Evolutionary conservation across 2,888 invertebrate species (phyloP).

Genomic region (Neoscelio sp.): DNA sequence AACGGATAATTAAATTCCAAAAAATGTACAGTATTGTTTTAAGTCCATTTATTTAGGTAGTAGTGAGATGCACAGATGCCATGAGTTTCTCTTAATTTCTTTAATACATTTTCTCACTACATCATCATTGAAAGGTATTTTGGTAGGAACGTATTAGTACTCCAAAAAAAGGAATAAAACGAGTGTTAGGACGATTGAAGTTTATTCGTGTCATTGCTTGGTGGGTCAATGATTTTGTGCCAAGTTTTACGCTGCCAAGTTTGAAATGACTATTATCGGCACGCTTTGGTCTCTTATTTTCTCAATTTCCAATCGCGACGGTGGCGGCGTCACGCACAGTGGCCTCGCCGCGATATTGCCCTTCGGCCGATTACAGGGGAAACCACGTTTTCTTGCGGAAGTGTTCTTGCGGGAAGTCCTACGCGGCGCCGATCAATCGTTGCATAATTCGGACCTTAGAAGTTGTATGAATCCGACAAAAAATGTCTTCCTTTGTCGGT

Average conservation of each 20-base stretch:
- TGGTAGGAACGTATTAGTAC: too few species aligned
- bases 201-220: slow-evolving; percentile 28
- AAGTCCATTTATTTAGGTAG: too few species aligned
- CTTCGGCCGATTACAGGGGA: slow-evolving; percentile 68
- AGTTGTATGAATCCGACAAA: slow-evolving; percentile 19
- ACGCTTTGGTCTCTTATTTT: slow-evolving; percentile 39
- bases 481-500: slow-evolving; percentile 9
- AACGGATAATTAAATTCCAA: too few species aligned
- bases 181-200: not conserved
- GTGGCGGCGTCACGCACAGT: slow-evolving; percentile 55
- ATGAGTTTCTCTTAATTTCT: too few species aligned
- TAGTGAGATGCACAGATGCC: too few species aligned
- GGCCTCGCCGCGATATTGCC: slow-evolving; percentile 60
- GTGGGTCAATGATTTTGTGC: slow-evolving; percentile 19
- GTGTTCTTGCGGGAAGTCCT: slow-evolving; percentile 67
- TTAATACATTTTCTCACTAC: too few species aligned
- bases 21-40: too few species aligned
- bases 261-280: slow-evolving; percentile 29
- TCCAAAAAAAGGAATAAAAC: too few species aligned
- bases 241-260: slow-evolving; percentile 36
- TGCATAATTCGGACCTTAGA: slow-evolving; percentile 67
- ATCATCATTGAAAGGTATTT: too few species aligned
- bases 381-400: slow-evolving; percentile 73
- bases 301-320: slow-evolving; percentile 52
- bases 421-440: slow-evolving; percentile 60